Base-by-base conservation (phyloP, 2,113 vertebrate genomes). In the Mustelus asterias region DNA sequence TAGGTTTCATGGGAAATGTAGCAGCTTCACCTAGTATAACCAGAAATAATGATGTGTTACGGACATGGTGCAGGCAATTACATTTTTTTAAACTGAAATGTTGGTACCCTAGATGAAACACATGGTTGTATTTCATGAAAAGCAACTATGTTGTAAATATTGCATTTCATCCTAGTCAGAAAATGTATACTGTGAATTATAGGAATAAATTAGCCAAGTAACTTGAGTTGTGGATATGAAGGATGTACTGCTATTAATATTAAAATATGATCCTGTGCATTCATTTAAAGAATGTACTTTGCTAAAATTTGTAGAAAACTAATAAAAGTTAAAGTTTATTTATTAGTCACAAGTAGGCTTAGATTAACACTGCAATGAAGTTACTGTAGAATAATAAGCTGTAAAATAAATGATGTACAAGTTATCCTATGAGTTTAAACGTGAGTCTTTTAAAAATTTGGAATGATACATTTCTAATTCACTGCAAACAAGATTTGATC, bases 31-130 rank as follows among this genome's bases (percentile, higher is more conserved):
- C 33, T 65, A 20, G 60, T 93, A 93, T 65, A 65, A 65, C 16
- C 90, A 63, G 60, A 93, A 93, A 93, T 93, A 7, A 93, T 63
- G 58, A 92, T 93, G 60, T 65, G 60, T 93, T 93, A 18, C 37
- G n/a, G 58, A 65, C 10, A 65, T 93, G 33, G 63, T 41, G 63
- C 92, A 94, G 92, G n/a, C 63, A 94, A 5, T 65, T 20, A 24
- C n/a, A 41, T 41, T 20, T 94, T 69, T 65, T 94, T 14, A 69
- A 95, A 95, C 22, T 48, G 26, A 72, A 72, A 54, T 95, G 67
- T 24, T 67, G 1, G 60, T 94, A 94, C 7, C 33, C 37, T 69
- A 9, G n/a, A 69, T 72, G 26, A 95, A 94, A 41, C 37, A 41
- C 65, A 67, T 67, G 65, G 65, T 67, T 67, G 65, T 67, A 18